Evolutionary conservation across 1,140 invertebrate species (phyloP).

Genomic region (Artemia franciscana): DNA sequence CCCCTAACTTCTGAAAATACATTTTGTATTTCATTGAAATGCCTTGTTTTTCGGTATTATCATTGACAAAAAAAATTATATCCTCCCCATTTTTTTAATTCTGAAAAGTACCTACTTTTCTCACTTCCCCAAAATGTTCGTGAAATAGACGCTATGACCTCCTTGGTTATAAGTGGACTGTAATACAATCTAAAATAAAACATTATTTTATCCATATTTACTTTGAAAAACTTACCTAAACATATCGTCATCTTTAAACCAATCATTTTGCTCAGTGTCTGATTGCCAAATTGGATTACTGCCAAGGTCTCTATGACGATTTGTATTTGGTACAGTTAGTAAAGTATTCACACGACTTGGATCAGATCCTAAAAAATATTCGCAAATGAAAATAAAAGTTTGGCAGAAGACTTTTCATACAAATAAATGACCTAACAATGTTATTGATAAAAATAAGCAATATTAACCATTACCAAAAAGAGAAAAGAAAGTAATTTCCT

Average conservation of each 20-base stretch:
- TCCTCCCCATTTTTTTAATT: not conserved
- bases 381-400: not conserved
- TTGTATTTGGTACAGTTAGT: constrained; percentile 57
- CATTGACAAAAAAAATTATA: not conserved
- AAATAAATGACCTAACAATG: no score
- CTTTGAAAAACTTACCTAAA: constrained; percentile 12
- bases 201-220: not conserved
- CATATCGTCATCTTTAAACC: constrained; percentile 61
- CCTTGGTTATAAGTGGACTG: not conserved
- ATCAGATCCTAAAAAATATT: constrained; percentile 23
- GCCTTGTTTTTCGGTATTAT: no score
- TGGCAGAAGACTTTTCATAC: not conserved
- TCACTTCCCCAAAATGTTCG: not conserved
- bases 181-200: not conserved
- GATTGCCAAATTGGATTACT: constrained; percentile 88
- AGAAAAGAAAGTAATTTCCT: not conserved
- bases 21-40: no score
- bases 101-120: not conserved
- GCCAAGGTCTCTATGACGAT: constrained; percentile 75
- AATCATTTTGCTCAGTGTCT: constrained; percentile 66
- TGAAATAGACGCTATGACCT: not conserved
- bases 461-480: constrained; percentile 5
- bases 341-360: constrained; percentile 44
- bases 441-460: not conserved
- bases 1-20: no score